Evolutionary conservation across 2,797 vertebrate species (phyloP), one percentile per base, ranked within the genome.

Genomic region (Lycodopsis pacificus): DNA sequence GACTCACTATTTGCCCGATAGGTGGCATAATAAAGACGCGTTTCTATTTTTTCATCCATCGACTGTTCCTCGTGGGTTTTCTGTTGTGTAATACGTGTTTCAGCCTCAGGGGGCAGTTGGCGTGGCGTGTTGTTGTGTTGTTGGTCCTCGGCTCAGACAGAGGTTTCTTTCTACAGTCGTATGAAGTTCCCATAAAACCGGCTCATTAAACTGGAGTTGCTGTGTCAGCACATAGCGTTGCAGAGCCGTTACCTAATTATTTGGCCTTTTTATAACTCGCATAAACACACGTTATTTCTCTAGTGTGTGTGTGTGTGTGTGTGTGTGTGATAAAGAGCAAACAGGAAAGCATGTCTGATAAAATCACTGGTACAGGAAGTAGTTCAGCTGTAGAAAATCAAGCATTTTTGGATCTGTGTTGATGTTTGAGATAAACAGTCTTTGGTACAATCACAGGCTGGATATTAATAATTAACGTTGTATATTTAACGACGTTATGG

Each of bases 141-240:
- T 63, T 79, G 25, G 79, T 76, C 74, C 63, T 80, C 12, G 14
- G 6, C 74, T 65, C 66, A 73, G 34, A 69, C 72, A 77, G 76
- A 84, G 22, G 19, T 30, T 49, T 49, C 53, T 66, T 64, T 76
- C 65, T 69, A 6, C 65, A 17, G 54, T 80, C 59, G 61, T 77
- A 77, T 79, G 71, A 77, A 81, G 68, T 49, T 71, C 89, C 77
- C 84, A 66, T 87, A 73, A 88, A 88, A 63, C 3, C 64, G 70
- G 32, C 83, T 85, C 64, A 86, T 83, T 88, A 86, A 83, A 81
- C 42, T 22, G 44, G 67, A 83, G 64, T n/a, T 85, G 89, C 87
- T 91, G 83, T 76, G 79, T 91, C 84, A 64, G 89, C 89, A 87
- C 77, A 71, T 49, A 67, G 30, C 20, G 38, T 13, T n/a, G 30